Evolutionary conservation across 2,888 invertebrate species (phyloP).

Genomic region (Amphipyra tragopoginis): DNA sequence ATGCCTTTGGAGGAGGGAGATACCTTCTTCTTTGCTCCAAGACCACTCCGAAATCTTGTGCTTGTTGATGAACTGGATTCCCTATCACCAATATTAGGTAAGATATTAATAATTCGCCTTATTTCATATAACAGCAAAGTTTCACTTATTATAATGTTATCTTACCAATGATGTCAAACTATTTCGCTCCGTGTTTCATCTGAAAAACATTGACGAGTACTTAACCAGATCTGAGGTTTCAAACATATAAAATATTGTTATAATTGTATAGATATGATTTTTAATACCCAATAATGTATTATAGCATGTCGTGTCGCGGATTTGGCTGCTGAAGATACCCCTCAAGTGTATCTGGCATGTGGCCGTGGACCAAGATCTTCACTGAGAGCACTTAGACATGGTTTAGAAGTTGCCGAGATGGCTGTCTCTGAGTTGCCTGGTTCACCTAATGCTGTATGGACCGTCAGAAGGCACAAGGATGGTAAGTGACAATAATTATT

Average conservation of each 20-base stretch:
- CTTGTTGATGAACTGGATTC: slow-evolving; percentile 99
- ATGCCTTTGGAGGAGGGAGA: slow-evolving; percentile 99
- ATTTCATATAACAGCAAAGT: no score
- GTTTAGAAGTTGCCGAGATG: slow-evolving; percentile 99
- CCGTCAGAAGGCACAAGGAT: slow-evolving; percentile 98
- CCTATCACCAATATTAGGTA: slow-evolving; percentile 97
- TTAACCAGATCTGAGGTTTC: slow-evolving; percentile 58
- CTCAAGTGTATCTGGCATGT: slow-evolving; percentile 98
- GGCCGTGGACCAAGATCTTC: slow-evolving; percentile 98
- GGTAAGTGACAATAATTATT: slow-evolving; percentile 91
- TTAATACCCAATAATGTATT: slow-evolving; percentile 39
- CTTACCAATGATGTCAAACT: slow-evolving; percentile 43
- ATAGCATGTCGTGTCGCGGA: slow-evolving; percentile 96
- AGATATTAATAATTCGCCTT: background rate
- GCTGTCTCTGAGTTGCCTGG: slow-evolving; percentile 99
- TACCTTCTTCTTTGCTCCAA: slow-evolving; percentile 99
- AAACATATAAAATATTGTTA: no score
- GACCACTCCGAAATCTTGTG: slow-evolving; percentile 97
- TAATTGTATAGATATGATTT: background rate
- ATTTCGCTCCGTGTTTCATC: slow-evolving; percentile 81
- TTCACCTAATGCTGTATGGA: slow-evolving; percentile 99
- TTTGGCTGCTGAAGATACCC: slow-evolving; percentile 99
- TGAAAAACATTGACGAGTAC: slow-evolving; percentile 80
- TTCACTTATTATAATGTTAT: background rate
- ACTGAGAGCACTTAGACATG: slow-evolving; percentile 97